Evolutionary conservation across 2,888 invertebrate genomes (phyloP).

Genomic region (Eupithecia subfuscata): DNA sequence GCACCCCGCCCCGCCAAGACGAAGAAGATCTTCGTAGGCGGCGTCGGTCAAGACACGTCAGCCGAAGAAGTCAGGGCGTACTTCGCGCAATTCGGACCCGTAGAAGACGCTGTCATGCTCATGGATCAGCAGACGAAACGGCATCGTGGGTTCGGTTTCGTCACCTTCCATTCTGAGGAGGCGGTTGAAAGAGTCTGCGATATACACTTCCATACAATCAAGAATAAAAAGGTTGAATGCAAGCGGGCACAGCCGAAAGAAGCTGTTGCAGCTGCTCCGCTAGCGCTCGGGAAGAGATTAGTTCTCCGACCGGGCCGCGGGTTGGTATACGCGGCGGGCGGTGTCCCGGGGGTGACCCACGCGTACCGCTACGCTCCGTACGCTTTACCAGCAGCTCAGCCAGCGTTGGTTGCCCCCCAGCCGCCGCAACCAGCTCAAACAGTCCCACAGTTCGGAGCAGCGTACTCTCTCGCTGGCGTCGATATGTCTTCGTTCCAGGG

Average conservation of each 20-base stretch:
- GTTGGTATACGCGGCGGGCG: constrained; percentile 81
- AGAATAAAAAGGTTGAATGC: constrained; percentile 95
- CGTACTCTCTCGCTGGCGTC: constrained; percentile 93
- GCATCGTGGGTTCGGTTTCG: constrained; percentile 95
- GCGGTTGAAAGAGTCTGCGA: constrained; percentile 97
- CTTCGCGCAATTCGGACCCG: constrained; percentile 95
- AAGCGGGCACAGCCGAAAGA: constrained; percentile 97
- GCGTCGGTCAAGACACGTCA: constrained; percentile 95
- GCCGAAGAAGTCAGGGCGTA: constrained; percentile 95
- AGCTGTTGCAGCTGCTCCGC: constrained; percentile 88
- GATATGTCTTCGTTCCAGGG: constrained; percentile 97
- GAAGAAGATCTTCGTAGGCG: constrained; percentile 96
- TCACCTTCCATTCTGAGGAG: constrained; percentile 95
- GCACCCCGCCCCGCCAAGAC: constrained; percentile 94
- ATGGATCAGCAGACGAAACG: constrained; percentile 97
- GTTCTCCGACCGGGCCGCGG: constrained; percentile 88
- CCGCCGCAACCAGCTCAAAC: constrained; percentile 84
- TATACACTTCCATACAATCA: constrained; percentile 96
- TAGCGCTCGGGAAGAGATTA: constrained; percentile 88
- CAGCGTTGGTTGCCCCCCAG: constrained; percentile 80
- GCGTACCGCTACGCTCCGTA: constrained; percentile 82
- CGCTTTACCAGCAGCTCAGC: constrained; percentile 73
- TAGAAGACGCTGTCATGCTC: constrained; percentile 96
- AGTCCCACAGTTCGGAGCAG: constrained; percentile 86
- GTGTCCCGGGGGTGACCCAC: constrained; percentile 73